phyloP scores from a whole-genome alignment of 2,888 invertebrate genomes.

The Rhorus exstirpatorius region DNA sequence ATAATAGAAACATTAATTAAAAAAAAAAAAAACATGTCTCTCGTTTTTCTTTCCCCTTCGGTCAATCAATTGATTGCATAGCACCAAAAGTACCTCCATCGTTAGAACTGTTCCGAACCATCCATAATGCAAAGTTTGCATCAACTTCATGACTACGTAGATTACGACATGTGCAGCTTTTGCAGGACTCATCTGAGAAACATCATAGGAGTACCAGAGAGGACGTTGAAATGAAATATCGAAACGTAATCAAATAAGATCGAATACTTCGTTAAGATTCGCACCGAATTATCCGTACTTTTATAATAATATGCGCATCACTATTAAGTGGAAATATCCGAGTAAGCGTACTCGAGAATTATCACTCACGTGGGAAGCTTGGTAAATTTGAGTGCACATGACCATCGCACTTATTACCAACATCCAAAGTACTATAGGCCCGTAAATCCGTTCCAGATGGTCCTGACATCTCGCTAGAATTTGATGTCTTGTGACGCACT shows the following conservation, averaged over 20 bases:
- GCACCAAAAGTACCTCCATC: conserved; percentile 64
- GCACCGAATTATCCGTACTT: no score
- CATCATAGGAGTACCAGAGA: neutral
- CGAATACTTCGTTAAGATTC: no score
- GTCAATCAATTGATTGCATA: no score
- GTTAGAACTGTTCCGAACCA: conserved; percentile 53
- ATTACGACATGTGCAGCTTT: conserved; percentile 1
- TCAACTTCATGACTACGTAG: conserved; percentile 55
- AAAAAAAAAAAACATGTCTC: neutral
- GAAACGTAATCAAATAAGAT: no score
- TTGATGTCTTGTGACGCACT: conserved; percentile 52
- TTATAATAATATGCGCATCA: neutral
- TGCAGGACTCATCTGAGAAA: conserved; percentile 7
- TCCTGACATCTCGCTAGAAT: conserved; percentile 40
- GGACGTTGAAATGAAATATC: no score
- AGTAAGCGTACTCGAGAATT: neutral
- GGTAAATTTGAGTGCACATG: conserved; percentile 56
- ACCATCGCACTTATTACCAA: conserved; percentile 44
- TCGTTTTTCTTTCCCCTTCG: neutral
- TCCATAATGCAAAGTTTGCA: conserved; percentile 60
- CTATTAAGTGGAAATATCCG: no score
- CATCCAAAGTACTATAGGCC: no score
- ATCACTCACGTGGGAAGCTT: conserved; percentile 41
- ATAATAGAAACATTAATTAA: neutral
- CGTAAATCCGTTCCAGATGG: no score